Evolutionary conservation across 1,140 invertebrate genomes (phyloP).

Genomic region (Pararge aegeria): DNA sequence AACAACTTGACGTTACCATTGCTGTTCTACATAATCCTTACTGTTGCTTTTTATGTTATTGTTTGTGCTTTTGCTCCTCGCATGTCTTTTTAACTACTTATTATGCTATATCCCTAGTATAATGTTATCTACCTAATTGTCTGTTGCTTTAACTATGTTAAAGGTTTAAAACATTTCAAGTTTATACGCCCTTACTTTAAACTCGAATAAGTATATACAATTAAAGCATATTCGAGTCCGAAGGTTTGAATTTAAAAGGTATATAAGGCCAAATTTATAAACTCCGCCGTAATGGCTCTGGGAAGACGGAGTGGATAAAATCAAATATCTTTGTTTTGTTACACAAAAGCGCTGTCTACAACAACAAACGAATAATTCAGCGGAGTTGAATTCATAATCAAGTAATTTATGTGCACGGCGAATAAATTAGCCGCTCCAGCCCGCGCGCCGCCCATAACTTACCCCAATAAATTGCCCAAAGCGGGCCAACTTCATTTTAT

Average conservation of each 20-base stretch:
- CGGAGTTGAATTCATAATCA: slow-evolving; percentile 79
- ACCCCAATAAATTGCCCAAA: slow-evolving; percentile 78
- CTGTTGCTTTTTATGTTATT: slow-evolving; percentile 69
- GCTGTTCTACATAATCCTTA: slow-evolving; percentile 68
- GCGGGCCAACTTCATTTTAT: slow-evolving; percentile 77
- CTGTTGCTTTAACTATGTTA: not conserved
- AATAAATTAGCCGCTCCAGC: slow-evolving; percentile 77
- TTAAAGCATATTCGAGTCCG: not conserved
- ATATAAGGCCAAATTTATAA: slow-evolving; percentile 24
- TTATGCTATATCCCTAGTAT: slow-evolving; percentile 8
- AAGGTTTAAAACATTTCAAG: not conserved
- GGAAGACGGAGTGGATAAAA: slow-evolving; percentile 42
- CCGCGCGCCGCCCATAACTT: slow-evolving; percentile 76
- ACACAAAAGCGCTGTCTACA: slow-evolving; percentile 69
- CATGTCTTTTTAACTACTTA: slow-evolving; percentile 6
- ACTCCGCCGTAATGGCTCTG: slow-evolving; percentile 29
- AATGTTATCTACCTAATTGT: slow-evolving; percentile 4
- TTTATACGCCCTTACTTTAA: too few relatives aligned
- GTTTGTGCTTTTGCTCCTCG: slow-evolving; percentile 17
- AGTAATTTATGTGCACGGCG: slow-evolving; percentile 79
- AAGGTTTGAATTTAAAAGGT: not conserved
- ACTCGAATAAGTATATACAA: not conserved
- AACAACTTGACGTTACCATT: slow-evolving; percentile 65
- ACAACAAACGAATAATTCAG: slow-evolving; percentile 75
- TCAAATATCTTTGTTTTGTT: slow-evolving; percentile 68